phyloP scores from a whole-genome alignment of 2,797 vertebrate genomes.

The Psittacula derbiana region DNA sequence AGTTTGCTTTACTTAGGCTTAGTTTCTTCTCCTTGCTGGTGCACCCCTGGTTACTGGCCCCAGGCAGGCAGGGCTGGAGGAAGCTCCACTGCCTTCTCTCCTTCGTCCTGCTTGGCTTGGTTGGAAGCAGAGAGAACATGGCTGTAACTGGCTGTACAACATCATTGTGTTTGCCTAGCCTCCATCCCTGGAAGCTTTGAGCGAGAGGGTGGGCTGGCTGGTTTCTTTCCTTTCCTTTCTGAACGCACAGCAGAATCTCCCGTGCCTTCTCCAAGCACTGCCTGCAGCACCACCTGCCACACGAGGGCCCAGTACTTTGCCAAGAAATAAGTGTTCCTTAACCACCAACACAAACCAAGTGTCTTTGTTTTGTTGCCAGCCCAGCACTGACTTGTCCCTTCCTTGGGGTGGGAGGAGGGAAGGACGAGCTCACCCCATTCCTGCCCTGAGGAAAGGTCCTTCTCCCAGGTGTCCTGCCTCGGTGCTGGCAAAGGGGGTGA shows the following conservation, averaged over 20 bases:
- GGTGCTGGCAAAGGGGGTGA: not conserved
- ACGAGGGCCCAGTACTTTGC: conserved; percentile 42
- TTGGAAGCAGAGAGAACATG: not conserved
- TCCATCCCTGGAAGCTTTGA: not conserved
- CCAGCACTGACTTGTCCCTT: not conserved
- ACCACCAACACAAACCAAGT: conserved; percentile 19
- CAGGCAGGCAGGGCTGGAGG: not conserved
- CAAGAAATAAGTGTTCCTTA: conserved; percentile 71
- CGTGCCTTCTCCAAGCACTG: conserved; percentile 74
- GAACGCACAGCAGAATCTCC: conserved; percentile 59
- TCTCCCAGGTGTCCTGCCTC: not conserved
- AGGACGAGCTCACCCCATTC: not conserved
- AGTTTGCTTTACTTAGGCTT: not conserved
- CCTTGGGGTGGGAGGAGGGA: not conserved
- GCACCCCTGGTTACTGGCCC: not conserved
- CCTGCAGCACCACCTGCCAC: conserved; percentile 65
- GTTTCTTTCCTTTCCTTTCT: not conserved
- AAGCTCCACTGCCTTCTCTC: not conserved
- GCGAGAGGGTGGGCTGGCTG: not conserved
- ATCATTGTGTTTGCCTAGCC: not conserved
- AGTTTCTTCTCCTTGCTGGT: not conserved
- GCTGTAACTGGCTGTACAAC: not conserved
- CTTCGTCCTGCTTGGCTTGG: not conserved
- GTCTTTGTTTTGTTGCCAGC: conserved; percentile 6
- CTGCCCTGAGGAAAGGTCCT: not conserved